Percentiles rank a stretch among this genome's conserved stretches.
Evolutionary conservation across 2,888 invertebrate species (phyloP).

Genomic region (Drosophila hamatofila): DNA sequence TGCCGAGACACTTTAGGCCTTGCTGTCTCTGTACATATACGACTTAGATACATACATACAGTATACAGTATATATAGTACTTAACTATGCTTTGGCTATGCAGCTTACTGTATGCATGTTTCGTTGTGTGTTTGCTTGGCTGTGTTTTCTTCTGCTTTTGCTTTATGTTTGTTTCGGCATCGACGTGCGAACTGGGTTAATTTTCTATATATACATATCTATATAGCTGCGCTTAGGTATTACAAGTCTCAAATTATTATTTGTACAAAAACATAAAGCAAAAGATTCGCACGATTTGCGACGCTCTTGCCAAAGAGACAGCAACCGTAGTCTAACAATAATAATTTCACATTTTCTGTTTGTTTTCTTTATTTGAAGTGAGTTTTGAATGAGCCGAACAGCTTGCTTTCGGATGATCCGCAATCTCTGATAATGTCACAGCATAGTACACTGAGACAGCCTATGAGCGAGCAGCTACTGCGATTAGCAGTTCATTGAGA

Average conservation of each 20-base stretch:
- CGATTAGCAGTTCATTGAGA: constrained; percentile 23
- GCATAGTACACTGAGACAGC: constrained; percentile 12
- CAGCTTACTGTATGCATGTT: constrained; percentile 50
- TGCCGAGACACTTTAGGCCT: constrained; percentile 4
- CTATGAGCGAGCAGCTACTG: constrained; percentile 31
- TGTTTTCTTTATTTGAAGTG: constrained; percentile 31
- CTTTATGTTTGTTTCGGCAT: constrained; percentile 63
- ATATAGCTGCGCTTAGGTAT: constrained; percentile 42
- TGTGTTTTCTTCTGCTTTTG: constrained; percentile 53
- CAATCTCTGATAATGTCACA: constrained; percentile 20
- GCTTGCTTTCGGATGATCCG: constrained; percentile 14
- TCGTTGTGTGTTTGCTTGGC: constrained; percentile 34
- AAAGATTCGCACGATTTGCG: constrained; percentile 72
- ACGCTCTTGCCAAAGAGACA: constrained; percentile 52
- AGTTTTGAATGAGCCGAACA: constrained; percentile 28
- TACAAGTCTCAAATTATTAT: constrained; percentile 64
- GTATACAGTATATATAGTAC: constrained; percentile 14
- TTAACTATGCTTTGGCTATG: constrained; percentile 49
- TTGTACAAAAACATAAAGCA: constrained; percentile 41
- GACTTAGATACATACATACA: background rate
- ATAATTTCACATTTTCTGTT: constrained; percentile 63
- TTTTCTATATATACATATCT: constrained; percentile 66
- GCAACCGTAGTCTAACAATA: constrained; percentile 25
- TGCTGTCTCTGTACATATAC: constrained; percentile 2
- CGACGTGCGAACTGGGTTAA: constrained; percentile 80